These are phyloP conservation scores for Clarias platycephalus DNA, from an alignment of 2,797 vertebrate species.

Conservation along the genomic window DNA sequence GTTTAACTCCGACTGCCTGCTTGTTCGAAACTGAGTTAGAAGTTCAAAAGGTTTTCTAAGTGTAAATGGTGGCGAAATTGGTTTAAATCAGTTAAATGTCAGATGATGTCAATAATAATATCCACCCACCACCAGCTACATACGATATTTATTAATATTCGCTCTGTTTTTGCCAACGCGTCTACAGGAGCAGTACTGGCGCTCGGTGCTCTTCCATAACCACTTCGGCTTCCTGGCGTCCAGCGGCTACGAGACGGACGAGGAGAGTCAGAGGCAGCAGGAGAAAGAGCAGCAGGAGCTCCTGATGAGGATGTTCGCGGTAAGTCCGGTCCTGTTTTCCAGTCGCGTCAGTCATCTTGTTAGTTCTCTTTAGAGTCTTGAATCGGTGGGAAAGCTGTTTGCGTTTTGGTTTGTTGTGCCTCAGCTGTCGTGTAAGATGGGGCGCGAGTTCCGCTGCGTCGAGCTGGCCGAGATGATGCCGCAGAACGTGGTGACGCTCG, in stretches of 20 bases:
- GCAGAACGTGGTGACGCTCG: constrained; percentile 82
- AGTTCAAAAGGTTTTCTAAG: too few species aligned
- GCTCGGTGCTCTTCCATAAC: constrained; percentile 85
- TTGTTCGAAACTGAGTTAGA: too few species aligned
- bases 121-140: too few species aligned
- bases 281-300: constrained; percentile 92
- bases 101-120: too few species aligned
- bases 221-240: constrained; percentile 83
- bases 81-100: too few species aligned
- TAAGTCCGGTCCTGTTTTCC: constrained; percentile 78
- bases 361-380: too few species aligned
- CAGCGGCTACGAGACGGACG: constrained; percentile 86
- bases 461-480: constrained; percentile 93
- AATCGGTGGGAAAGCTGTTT: not conserved
- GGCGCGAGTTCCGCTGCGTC: constrained; percentile 90
- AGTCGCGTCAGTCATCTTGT: too few species aligned
- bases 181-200: constrained; percentile 92
- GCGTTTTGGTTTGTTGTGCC: not conserved
- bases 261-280: constrained; percentile 73
- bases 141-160: too few species aligned
- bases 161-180: not conserved
- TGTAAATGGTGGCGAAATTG: too few species aligned
- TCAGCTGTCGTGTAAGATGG: constrained; percentile 92
- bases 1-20: too few species aligned
- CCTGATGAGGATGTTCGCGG: constrained; percentile 96